Evolutionary conservation across 2,888 invertebrate genomes (phyloP).

Genomic region (Agriotes lineatus): DNA sequence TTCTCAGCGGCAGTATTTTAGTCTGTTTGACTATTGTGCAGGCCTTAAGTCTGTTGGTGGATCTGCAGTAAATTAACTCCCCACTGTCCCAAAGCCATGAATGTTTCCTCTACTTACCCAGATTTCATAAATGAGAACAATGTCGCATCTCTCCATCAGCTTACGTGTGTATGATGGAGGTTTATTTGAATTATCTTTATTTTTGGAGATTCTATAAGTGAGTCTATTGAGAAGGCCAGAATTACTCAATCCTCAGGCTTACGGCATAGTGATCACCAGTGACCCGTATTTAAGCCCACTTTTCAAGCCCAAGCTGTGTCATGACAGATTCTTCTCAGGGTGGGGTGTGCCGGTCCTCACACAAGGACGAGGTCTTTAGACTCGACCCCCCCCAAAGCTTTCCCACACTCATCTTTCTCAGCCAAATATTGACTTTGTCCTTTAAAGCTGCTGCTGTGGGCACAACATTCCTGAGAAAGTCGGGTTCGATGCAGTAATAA

Average conservation of each 20-base stretch:
- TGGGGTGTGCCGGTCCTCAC: neutral
- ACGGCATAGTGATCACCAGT: neutral
- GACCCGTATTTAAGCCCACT: neutral
- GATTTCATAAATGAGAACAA: neutral
- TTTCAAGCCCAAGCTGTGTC: neutral
- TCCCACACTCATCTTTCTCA: neutral
- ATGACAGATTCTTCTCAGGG: neutral
- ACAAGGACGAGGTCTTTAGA: neutral
- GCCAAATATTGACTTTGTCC: neutral
- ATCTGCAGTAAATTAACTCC: neutral
- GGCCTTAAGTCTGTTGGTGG: constrained; percentile 5
- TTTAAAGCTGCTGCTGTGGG: neutral
- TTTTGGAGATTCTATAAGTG: neutral
- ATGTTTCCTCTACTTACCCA: neutral
- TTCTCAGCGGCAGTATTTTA: neutral
- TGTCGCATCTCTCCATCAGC: constrained; percentile 3
- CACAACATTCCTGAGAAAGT: neutral
- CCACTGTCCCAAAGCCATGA: neutral
- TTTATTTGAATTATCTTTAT: neutral
- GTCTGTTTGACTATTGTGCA: neutral
- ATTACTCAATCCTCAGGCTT: neutral
- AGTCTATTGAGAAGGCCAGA: neutral
- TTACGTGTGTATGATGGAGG: neutral
- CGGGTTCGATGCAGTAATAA: neutral
- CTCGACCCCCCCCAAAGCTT: neutral